Percentiles rank a stretch among this genome's conserved stretches.
phyloP scores from a whole-genome alignment of 2,888 invertebrate species.

The Mellilla xanthometata region DNA sequence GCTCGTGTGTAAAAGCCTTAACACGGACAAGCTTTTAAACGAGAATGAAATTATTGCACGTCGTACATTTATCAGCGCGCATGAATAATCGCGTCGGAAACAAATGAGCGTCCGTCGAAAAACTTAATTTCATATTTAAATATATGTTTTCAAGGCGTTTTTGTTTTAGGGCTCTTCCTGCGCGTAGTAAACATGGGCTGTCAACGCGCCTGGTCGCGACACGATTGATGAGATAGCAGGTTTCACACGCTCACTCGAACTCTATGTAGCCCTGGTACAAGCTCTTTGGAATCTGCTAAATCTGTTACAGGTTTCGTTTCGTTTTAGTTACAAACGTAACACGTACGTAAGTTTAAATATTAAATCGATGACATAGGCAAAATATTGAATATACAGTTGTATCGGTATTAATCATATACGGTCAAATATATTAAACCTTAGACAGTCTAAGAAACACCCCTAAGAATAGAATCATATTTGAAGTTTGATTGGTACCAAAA shows the following conservation, averaged over 20 bases:
- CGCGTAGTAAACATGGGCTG: slow-evolving; percentile 22
- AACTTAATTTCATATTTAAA: slow-evolving; percentile 78
- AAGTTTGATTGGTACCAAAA: too few relatives aligned
- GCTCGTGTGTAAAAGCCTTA: slow-evolving; percentile 54
- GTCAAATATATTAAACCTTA: too few relatives aligned
- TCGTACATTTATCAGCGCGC: slow-evolving; percentile 73
- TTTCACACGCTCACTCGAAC: slow-evolving; percentile 28
- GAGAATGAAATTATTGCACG: slow-evolving; percentile 75
- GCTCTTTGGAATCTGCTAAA: not conserved
- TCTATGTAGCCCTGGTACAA: not conserved
- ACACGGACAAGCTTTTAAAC: slow-evolving; percentile 66
- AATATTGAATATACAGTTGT: too few relatives aligned
- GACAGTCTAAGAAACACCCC: too few relatives aligned
- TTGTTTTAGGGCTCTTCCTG: slow-evolving; percentile 31
- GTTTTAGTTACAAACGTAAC: too few relatives aligned
- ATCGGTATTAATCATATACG: too few relatives aligned
- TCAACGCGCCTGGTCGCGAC: slow-evolving; percentile 25
- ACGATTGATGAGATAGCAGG: slow-evolving; percentile 26
- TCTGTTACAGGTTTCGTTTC: too few relatives aligned
- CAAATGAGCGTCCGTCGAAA: slow-evolving; percentile 72
- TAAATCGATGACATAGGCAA: too few relatives aligned
- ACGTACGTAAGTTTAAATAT: too few relatives aligned
- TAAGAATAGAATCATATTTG: too few relatives aligned
- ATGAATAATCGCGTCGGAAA: slow-evolving; percentile 71
- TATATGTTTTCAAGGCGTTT: slow-evolving; percentile 64